A percentile compares a stretch with the other conserved stretches of the same genome.
These are phyloP conservation scores for Cylas formicarius DNA, from an alignment of 1,140 invertebrate genomes.

Conservation along the genomic window DNA sequence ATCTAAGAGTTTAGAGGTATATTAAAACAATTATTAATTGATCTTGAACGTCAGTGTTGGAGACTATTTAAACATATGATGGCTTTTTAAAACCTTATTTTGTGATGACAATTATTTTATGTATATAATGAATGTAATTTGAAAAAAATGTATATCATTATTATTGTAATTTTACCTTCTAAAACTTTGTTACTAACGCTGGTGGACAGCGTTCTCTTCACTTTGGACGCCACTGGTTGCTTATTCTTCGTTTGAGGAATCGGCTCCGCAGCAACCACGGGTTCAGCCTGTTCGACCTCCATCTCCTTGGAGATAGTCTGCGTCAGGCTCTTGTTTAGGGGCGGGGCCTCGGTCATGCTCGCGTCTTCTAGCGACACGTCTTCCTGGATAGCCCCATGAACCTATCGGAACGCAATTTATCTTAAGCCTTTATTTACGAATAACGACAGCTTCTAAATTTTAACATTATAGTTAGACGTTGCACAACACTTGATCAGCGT, in stretches of 20 bases:
- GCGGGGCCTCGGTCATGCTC: conserved; percentile 27
- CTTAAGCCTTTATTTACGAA: too few species aligned
- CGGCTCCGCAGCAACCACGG: too few species aligned
- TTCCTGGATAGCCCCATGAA: conserved; percentile 30
- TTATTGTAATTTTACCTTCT: conserved; percentile 21
- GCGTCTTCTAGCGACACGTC: conserved; percentile 28
- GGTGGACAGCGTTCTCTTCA: conserved; percentile 33
- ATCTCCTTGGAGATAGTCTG: conserved; percentile 38
- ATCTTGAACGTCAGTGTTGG: too few species aligned
- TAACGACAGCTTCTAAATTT: too few species aligned
- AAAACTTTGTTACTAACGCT: conserved; percentile 32
- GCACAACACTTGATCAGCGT: too few species aligned
- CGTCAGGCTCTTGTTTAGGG: conserved; percentile 35
- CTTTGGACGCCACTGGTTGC: conserved; percentile 18
- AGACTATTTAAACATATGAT: too few species aligned
- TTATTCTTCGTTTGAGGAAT: too few species aligned
- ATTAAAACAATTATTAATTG: too few species aligned
- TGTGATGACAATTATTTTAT: neutral
- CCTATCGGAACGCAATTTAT: too few species aligned
- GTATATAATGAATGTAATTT: conserved; percentile 6
- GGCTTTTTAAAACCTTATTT: neutral
- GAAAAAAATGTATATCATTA: neutral
- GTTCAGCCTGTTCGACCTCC: conserved; percentile 31
- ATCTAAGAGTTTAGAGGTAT: too few species aligned
- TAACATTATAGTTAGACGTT: too few species aligned